Evolutionary conservation across 2,888 invertebrate species (phyloP).

Genomic region (Uropetala carovei): DNA sequence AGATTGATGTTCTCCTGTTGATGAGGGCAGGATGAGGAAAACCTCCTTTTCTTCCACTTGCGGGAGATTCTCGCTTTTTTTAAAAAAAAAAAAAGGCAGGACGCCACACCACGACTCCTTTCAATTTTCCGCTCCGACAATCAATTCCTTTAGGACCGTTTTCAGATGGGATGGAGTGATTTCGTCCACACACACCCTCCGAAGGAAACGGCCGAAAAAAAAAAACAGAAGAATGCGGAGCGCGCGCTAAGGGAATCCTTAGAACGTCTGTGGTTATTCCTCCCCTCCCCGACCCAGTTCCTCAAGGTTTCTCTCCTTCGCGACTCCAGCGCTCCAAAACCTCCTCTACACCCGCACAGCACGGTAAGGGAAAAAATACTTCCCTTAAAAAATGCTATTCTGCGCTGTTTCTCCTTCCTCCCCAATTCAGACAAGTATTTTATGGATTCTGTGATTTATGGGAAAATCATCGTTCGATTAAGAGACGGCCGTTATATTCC

Average conservation of each 20-base stretch:
- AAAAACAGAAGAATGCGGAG: neutral
- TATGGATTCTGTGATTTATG: neutral
- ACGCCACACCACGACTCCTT: neutral
- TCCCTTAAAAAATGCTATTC: neutral
- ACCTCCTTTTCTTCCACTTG: neutral
- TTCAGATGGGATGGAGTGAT: slow-evolving; percentile 9
- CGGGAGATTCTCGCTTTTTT: neutral
- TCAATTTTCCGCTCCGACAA: neutral
- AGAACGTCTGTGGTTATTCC: too few relatives aligned
- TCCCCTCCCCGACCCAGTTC: neutral
- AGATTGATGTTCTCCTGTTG: neutral
- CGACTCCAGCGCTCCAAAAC: neutral
- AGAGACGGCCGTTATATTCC: neutral
- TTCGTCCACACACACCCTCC: neutral
- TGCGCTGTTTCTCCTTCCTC: neutral
- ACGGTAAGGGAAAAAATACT: neutral
- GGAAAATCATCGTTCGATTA: neutral
- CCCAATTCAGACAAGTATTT: neutral
- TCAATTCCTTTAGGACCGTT: slow-evolving; percentile 29
- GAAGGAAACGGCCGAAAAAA: neutral
- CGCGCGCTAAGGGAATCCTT: neutral
- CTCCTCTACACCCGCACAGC: too few relatives aligned
- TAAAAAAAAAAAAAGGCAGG: too few relatives aligned
- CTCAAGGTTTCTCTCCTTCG: neutral
- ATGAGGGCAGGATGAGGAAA: neutral